Conservation (phyloP, 1,140 invertebrate species). For the Prorops nasuta region DNA sequence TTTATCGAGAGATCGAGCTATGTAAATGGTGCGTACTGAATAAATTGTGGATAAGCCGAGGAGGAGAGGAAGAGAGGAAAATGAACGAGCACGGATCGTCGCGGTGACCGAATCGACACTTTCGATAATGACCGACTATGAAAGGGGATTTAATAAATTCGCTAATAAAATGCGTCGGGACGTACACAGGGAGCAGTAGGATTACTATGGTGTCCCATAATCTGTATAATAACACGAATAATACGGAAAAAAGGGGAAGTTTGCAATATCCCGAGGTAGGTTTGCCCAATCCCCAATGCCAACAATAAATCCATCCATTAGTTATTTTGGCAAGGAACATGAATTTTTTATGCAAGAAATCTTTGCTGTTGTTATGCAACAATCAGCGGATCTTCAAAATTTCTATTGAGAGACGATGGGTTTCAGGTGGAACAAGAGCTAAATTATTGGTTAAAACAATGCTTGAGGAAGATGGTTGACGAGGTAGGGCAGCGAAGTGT, state of each 20-base stretch:
- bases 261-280: constrained; percentile 14
- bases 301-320: no score
- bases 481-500: constrained; percentile 28
- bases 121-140: no score
- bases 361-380: no score
- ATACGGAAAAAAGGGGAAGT: background rate
- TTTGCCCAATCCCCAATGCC: constrained; percentile 19
- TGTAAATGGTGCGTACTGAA: constrained; percentile 3
- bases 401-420: no score
- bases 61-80: background rate
- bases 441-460: no score
- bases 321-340: no score
- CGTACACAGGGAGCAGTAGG: no score
- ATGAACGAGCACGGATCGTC: background rate
- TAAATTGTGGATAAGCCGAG: background rate
- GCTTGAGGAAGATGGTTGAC: background rate
- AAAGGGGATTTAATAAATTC: constrained; percentile 8
- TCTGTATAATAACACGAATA: background rate
- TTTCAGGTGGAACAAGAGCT: no score
- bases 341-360: no score
- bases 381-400: no score
- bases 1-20: background rate
- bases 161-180: constrained; percentile 4
- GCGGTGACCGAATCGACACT: background rate
- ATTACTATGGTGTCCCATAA: background rate